Base-by-base conservation (phyloP, 2,888 invertebrate species). In the Drosophila lacicola region DNA sequence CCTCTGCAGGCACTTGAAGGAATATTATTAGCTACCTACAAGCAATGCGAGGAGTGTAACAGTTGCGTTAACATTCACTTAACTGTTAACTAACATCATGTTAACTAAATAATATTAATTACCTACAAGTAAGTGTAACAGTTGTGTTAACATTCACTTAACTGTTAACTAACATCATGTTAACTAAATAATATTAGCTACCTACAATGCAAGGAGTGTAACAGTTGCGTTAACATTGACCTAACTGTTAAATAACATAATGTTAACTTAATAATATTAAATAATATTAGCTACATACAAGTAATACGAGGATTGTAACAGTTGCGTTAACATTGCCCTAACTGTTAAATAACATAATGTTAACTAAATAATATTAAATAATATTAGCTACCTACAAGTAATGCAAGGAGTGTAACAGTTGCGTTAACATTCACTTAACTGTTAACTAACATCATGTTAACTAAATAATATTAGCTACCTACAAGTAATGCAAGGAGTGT, bases 1-100 rank as follows among this genome's bases (percentile, higher is more conserved):
- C 8, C 6, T 21, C 25, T 25, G n/a, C 13, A 14, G 34, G 33
- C 58, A 58, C 54, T 53, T 53, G 21, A 1, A 58, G 29, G 25
- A 29, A 37, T 17, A n/a, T n/a, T 10, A 34, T 33, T 19, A 21
- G 42, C 34, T 11, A 0, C 11, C 21, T 19, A 10, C 17, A 29
- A 10, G 2, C 6, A 19, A 42, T n/a, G 34, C 13, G 45, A 8
- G n/a, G n/a, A 19, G 19, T 53, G 19, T 29, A 55, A 25, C 10
- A 37, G 13, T 14, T 25, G 4, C 29, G n/a, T 19, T 25, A 10
- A 29, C 39, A 65, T 41, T 21, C 5, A 3, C 8, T 14, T 11
- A n/a, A 19, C 25, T 13, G 21, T 46, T 53, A 29, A 0, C 14
- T 41, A 17, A 41, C 41, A 17, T 14, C 9, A 9, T 39, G 14